Evolutionary conservation across 2,113 vertebrate genomes (phyloP), one percentile per base, ranked within the genome.

Genomic region (Struthio camelus): DNA sequence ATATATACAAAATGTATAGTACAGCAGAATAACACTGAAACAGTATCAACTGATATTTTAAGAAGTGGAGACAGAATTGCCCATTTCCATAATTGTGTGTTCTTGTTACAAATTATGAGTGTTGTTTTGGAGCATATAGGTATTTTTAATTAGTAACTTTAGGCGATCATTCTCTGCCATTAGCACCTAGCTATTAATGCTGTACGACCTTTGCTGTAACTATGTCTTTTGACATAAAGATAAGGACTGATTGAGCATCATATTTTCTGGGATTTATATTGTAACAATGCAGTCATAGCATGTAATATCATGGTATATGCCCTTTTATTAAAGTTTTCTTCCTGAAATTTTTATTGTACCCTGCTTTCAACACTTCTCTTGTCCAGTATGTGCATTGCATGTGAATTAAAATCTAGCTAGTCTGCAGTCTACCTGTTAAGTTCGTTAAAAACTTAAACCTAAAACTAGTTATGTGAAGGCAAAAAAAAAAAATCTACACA

Each of bases 111-210:
- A 94, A 91, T 91, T 70, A 76, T 84, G 77, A 85, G 78, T 54
- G 22, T 87, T 95, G 34, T 80, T 93, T 96, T 91, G 80, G 75
- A 61, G 46, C 66, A 30, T 81, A 17, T 88, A 85, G 88, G 42
- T 82, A 91, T 86, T 94, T 87, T 91, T 84, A 96, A 76, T 94
- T 95, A 89, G 82, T 88, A 96, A 92, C 94, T 96, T 80, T 78
- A 77, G 69, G 85, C 20, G 20, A 94, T 97, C 17, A 6, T 97
- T 89, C 94, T 93, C 79, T 97, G 87, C 38, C 79, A 92, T 97
- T 96, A 90, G 79, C 91, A 94, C 94, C 96, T 95, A 96, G 78
- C 78, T 95, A 66, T 95, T 95, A 88, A 80, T 96, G 97, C 88
- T 94, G 89, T 79, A 85, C 56, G 94, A 80, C 88, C 87, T 85